A percentile compares a stretch with the other conserved stretches of the same genome.
phyloP scores from a whole-genome alignment of 2,113 vertebrate species.

The Azemiops feae region DNA sequence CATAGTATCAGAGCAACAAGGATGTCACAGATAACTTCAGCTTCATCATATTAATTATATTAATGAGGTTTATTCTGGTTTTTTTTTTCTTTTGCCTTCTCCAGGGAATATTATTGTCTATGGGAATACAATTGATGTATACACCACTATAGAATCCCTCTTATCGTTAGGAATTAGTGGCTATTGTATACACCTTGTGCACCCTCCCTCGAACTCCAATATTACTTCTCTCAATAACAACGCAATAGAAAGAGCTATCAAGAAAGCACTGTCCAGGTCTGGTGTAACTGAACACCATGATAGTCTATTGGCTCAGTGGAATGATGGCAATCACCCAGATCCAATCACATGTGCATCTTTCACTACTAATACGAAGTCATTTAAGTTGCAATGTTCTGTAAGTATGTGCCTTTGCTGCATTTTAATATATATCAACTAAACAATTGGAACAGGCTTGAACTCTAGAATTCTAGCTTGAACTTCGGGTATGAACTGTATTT shows the following conservation, averaged over 20 bases:
- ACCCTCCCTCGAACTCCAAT: slow-evolving; percentile 50
- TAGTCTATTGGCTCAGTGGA: slow-evolving; percentile 78
- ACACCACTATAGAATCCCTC: slow-evolving; percentile 77
- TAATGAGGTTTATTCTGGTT: slow-evolving; percentile 56
- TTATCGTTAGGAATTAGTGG: slow-evolving; percentile 78
- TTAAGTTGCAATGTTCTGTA: slow-evolving; percentile 79
- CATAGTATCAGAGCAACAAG: slow-evolving; percentile 71
- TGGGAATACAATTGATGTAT: slow-evolving; percentile 81
- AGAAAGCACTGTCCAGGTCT: slow-evolving; percentile 49
- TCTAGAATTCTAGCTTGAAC: not conserved
- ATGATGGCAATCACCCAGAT: slow-evolving; percentile 61
- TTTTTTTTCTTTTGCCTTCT: slow-evolving; percentile 15
- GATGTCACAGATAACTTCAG: slow-evolving; percentile 68
- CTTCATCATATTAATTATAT: slow-evolving; percentile 64
- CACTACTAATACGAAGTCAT: slow-evolving; percentile 58
- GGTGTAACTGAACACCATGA: slow-evolving; percentile 68
- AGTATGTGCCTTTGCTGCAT: slow-evolving; percentile 54
- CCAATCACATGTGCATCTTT: slow-evolving; percentile 77
- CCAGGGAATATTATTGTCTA: slow-evolving; percentile 86
- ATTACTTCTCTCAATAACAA: slow-evolving; percentile 69
- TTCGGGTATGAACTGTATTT: not conserved
- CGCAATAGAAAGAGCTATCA: slow-evolving; percentile 58
- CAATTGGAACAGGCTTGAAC: not conserved
- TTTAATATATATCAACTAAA: not conserved
- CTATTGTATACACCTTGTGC: slow-evolving; percentile 77